A percentile compares a stretch with the other conserved stretches of the same genome.
Evolutionary conservation across 1,140 invertebrate species (phyloP).

Genomic region (Tetraneura akinire): DNA sequence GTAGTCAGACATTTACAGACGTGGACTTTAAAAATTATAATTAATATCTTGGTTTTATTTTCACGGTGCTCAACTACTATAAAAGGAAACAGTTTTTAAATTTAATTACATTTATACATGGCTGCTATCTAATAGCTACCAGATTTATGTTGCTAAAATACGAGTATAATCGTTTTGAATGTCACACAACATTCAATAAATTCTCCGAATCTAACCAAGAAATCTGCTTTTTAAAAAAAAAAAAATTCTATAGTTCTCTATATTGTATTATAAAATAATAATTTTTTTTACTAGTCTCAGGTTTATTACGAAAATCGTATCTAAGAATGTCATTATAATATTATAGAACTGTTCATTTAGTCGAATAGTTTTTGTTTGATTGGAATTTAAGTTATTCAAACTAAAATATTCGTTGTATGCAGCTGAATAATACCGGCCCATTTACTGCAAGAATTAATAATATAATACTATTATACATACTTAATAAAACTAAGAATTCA

Average conservation of each 20-base stretch:
- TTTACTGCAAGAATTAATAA: no score
- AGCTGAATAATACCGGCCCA: no score
- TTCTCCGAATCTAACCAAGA: neutral
- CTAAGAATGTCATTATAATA: neutral
- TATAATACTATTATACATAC: neutral
- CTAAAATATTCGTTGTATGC: no score
- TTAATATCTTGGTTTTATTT: neutral
- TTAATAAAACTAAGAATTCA: neutral
- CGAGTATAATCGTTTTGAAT: neutral
- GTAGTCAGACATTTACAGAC: neutral
- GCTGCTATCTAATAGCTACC: no score
- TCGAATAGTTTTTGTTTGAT: neutral
- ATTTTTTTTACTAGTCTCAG: neutral
- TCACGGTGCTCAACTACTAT: neutral
- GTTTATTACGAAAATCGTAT: neutral
- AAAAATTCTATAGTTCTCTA: neutral
- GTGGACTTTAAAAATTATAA: neutral
- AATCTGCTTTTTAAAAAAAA: neutral
- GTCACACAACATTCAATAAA: neutral
- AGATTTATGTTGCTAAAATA: no score
- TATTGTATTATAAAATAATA: neutral
- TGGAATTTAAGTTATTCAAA: neutral
- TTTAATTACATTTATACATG: neutral
- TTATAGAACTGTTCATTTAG: neutral
- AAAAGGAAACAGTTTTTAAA: constrained; percentile 1